Evolutionary conservation across 2,797 vertebrate genomes (phyloP), one percentile per base, ranked within the genome.

Genomic region (Pachyuromys duprasi): DNA sequence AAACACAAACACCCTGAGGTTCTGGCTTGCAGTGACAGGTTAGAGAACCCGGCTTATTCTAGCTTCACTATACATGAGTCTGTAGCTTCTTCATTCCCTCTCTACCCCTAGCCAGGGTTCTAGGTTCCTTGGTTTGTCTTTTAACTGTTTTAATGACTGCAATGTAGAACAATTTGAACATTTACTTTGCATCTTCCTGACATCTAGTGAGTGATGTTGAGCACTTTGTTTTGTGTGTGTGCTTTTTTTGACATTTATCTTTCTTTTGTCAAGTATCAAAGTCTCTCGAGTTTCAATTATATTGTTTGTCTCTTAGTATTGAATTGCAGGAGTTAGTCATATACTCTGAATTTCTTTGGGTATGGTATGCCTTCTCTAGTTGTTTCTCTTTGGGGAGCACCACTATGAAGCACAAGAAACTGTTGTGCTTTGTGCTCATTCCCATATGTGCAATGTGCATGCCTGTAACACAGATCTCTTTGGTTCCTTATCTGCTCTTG

Each of bases 211-310:
- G 9, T 55, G n/a, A 69, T 11, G 0, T 45, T 74, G 60, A 89
- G 36, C 69, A 82, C 60, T 86, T 93, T 93, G 26, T 90, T 69
- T 57, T 33, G n/a, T n/a, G n/a, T n/a, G n/a, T 95, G 11, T 55
- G 63, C 42, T 53, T 89, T 33, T 60, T 36, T 49, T 74, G 15
- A 78, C 33, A 79, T 53, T 57, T 14, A 15, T 90, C 63, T 63
- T 86, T 62, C 74, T 90, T 90, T 65, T 26, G 18, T 74, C 15
- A 87, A 74, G 67, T 36, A 9, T 55, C 83, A 69, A 28, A 80
- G 42, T 67, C 57, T 88, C 91, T 91, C 39, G 13, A 11, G 39
- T 75, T 93, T 86, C 90, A 92, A 74, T 13, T 28, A 3, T 33
- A 20, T 45, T 74, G 53, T 55, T 53, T 87, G 53, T 65, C 65